Evolutionary conservation across 2,113 vertebrate genomes (phyloP).

Genomic region (Benitochromis conjunctus): DNA sequence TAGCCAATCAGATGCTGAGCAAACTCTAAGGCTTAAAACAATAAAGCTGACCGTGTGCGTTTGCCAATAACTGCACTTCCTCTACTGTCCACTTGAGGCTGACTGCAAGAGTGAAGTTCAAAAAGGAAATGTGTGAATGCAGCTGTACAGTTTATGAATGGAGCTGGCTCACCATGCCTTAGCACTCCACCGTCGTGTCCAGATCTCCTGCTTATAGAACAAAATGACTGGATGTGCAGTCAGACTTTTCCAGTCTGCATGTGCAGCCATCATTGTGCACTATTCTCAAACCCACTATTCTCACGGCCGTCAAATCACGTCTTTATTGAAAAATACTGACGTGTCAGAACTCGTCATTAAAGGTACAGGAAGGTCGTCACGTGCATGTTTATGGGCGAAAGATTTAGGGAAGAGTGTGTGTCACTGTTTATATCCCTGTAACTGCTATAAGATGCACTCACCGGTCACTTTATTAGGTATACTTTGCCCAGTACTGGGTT

Average conservation of each 20-base stretch:
- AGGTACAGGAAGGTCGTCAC: fast-evolving
- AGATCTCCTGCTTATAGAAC: background rate
- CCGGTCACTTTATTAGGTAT: background rate
- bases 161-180: background rate
- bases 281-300: background rate
- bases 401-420: background rate
- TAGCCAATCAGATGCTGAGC: background rate
- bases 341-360: background rate
- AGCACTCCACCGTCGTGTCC: background rate
- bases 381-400: background rate
- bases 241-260: background rate
- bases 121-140: background rate
- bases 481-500: background rate
- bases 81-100: background rate
- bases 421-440: background rate
- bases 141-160: background rate
- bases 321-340: background rate
- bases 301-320: background rate
- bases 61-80: background rate
- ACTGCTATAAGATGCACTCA: background rate
- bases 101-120: background rate
- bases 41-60: background rate
- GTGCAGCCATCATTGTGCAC: background rate
- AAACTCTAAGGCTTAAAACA: background rate
- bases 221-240: background rate